Conservation (phyloP, 2,888 invertebrate species). For the Mellilla xanthometata region DNA sequence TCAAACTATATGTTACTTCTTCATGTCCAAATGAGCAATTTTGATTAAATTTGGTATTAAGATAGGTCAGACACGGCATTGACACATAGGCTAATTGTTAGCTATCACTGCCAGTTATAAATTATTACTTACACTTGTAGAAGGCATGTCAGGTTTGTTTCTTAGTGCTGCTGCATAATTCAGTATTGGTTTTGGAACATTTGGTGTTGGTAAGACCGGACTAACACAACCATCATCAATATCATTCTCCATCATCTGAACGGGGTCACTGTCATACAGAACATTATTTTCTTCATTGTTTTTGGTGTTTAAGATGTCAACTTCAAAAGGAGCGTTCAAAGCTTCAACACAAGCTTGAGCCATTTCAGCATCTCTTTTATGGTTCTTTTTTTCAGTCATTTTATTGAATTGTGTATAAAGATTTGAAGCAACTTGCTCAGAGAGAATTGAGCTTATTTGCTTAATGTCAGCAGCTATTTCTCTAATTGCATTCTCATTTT, state of each 20-base stretch:
- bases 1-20: too few species aligned
- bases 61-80: too few species aligned
- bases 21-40: too few species aligned
- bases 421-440: conserved; percentile 64
- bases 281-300: conserved; percentile 52
- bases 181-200: conserved; percentile 45
- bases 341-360: conserved; percentile 68
- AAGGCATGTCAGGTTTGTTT: conserved; percentile 49
- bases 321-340: conserved; percentile 52
- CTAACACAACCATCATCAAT: conserved; percentile 47
- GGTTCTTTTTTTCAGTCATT: conserved; percentile 53
- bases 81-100: too few species aligned
- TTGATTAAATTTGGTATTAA: too few species aligned
- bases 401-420: conserved; percentile 54
- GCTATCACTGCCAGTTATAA: too few species aligned
- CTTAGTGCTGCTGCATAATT: conserved; percentile 69
- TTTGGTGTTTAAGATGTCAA: conserved; percentile 57
- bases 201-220: conserved; percentile 47
- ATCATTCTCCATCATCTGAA: conserved; percentile 46
- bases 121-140: conserved; percentile 64
- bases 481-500: conserved; percentile 64
- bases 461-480: conserved; percentile 74
- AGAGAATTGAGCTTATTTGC: conserved; percentile 67
- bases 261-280: conserved; percentile 44
- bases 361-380: conserved; percentile 64